A percentile compares a stretch with the other conserved stretches of the same genome.
These are phyloP conservation scores for Patella vulgata DNA, from an alignment of 1,140 invertebrate species.

Conservation along the genomic window DNA sequence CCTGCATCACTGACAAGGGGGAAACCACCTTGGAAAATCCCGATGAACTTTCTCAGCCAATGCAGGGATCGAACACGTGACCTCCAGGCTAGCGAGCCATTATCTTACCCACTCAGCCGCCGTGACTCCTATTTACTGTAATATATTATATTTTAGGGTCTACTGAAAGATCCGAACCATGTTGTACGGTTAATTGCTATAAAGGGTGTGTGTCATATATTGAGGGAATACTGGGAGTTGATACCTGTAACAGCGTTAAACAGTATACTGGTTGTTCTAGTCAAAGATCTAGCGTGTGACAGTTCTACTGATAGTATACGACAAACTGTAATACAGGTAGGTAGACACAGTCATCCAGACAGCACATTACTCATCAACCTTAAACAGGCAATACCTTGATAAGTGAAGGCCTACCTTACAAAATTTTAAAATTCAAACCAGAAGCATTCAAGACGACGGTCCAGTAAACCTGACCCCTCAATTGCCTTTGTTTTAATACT, in stretches of 20 bases:
- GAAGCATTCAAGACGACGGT: not conserved
- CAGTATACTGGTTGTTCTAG: constrained; percentile 52
- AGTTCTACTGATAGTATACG: constrained; percentile 61
- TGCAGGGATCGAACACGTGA: too few relatives aligned
- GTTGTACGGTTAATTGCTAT: constrained; percentile 54
- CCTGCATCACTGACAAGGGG: too few relatives aligned
- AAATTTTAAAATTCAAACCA: not conserved
- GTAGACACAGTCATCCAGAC: constrained; percentile 14
- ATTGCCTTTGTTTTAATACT: not conserved
- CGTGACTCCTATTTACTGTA: too few relatives aligned
- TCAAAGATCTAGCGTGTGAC: constrained; percentile 61
- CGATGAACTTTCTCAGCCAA: too few relatives aligned
- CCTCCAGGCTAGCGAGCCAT: too few relatives aligned
- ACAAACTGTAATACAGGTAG: constrained; percentile 63
- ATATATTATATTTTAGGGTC: constrained; percentile 45
- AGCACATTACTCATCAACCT: not conserved
- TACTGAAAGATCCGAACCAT: constrained; percentile 61
- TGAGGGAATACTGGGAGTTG: constrained; percentile 61
- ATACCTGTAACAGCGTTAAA: constrained; percentile 60
- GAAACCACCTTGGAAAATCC: too few relatives aligned
- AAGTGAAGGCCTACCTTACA: not conserved
- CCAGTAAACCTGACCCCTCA: not conserved
- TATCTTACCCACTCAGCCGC: too few relatives aligned
- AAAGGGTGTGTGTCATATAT: constrained; percentile 60
- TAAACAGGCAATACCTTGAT: not conserved